A percentile compares a stretch with the other conserved stretches of the same genome.
These are phyloP conservation scores for Bambusicola thoracicus DNA, from an alignment of 2,113 vertebrate genomes.

Conservation along the genomic window DNA sequence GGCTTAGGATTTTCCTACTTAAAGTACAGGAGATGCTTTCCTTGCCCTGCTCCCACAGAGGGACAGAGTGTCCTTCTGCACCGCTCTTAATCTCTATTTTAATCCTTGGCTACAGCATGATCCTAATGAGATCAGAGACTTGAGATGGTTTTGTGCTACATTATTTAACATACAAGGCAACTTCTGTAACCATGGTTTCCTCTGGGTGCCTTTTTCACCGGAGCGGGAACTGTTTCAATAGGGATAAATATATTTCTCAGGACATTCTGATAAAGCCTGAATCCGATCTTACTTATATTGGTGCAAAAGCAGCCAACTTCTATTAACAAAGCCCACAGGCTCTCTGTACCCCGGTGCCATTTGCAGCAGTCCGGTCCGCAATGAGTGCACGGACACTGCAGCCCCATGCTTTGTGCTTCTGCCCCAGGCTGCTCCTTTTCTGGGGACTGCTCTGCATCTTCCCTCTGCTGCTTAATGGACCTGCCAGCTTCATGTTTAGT, in stretches of 20 bases:
- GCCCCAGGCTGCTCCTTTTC: no score
- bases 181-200: slow-evolving; percentile 41
- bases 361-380: not conserved
- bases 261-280: not conserved
- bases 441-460: not conserved
- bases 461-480: not conserved
- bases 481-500: not conserved
- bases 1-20: not conserved
- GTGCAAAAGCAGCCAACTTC: not conserved
- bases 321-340: not conserved
- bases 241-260: not conserved
- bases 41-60: fast-evolving
- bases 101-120: not conserved
- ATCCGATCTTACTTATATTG: not conserved
- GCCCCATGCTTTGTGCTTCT: not conserved
- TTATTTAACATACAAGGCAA: not conserved
- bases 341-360: not conserved
- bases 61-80: not conserved
- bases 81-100: not conserved
- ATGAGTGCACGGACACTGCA: not conserved
- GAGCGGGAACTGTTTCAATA: not conserved
- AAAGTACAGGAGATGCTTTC: not conserved
- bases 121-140: not conserved
- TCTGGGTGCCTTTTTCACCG: not conserved
- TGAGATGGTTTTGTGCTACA: not conserved